These are phyloP conservation scores for Grallaria varia DNA, from an alignment of 2,113 vertebrate species.

Conservation along the genomic window DNA sequence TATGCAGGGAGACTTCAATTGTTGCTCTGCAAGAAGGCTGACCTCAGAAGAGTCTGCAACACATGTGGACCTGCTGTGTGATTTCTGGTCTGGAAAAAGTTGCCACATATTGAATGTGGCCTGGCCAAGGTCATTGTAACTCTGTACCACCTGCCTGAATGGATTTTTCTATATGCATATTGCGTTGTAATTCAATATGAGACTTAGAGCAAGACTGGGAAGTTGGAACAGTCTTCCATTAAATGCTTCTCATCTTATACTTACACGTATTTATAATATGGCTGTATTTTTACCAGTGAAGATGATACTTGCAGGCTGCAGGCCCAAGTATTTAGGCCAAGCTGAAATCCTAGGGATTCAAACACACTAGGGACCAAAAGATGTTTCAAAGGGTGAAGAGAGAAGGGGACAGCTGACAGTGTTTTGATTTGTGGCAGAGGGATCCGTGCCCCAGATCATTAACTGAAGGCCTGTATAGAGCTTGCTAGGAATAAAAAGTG, in stretches of 20 bases:
- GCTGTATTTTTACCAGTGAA: background rate
- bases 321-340: background rate
- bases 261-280: background rate
- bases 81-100: background rate
- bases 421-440: background rate
- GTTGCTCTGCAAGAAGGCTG: background rate
- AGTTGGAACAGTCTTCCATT: background rate
- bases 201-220: background rate
- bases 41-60: background rate
- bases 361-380: background rate
- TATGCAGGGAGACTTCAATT: background rate
- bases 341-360: background rate
- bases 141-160: background rate
- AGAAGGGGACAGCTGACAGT: background rate
- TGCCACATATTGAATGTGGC: background rate
- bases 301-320: background rate
- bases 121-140: background rate
- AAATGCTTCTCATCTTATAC: background rate
- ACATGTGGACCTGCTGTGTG: background rate
- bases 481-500: background rate
- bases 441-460: background rate
- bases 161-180: background rate
- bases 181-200: background rate
- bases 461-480: background rate
- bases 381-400: background rate